A percentile compares a stretch with the other conserved stretches of the same genome.
Evolutionary conservation across 1,140 invertebrate species (phyloP).

Genomic region (Tetranychus cinnabarinus): DNA sequence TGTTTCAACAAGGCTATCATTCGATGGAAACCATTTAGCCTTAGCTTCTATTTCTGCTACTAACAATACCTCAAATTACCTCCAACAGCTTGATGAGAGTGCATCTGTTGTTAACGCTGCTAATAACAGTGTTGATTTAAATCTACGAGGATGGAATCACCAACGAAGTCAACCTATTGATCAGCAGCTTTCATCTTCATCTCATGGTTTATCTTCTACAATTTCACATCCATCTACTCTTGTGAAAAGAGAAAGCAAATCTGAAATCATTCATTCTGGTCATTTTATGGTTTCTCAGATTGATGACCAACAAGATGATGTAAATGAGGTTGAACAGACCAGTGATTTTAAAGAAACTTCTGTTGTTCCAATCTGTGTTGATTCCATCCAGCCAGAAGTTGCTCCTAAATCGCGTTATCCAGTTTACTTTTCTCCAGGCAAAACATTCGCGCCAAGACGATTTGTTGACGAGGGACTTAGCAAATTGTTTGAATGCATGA

Average conservation of each 20-base stretch:
- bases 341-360: slow-evolving; percentile 40
- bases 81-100: too few relatives aligned
- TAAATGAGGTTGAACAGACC: slow-evolving; percentile 21
- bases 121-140: too few relatives aligned
- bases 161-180: too few relatives aligned
- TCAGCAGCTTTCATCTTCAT: too few relatives aligned
- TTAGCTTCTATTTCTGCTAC: too few relatives aligned
- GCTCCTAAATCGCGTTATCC: slow-evolving; percentile 11
- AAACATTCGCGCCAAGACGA: slow-evolving; percentile 18
- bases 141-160: too few relatives aligned
- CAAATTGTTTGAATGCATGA: slow-evolving; percentile 89
- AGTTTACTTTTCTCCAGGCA: not conserved
- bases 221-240: too few relatives aligned
- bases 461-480: slow-evolving; percentile 78
- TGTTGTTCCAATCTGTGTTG: slow-evolving; percentile 30
- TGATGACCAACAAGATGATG: slow-evolving; percentile 39
- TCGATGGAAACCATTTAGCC: too few relatives aligned
- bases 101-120: too few relatives aligned
- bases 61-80: too few relatives aligned
- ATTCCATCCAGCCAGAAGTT: slow-evolving; percentile 7
- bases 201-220: too few relatives aligned
- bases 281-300: slow-evolving; percentile 96
- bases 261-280: slow-evolving; percentile 75
- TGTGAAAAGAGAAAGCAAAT: not conserved
- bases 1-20: too few relatives aligned